Base-by-base conservation (phyloP, 2,113 vertebrate genomes). In the Phaethon lepturus region DNA sequence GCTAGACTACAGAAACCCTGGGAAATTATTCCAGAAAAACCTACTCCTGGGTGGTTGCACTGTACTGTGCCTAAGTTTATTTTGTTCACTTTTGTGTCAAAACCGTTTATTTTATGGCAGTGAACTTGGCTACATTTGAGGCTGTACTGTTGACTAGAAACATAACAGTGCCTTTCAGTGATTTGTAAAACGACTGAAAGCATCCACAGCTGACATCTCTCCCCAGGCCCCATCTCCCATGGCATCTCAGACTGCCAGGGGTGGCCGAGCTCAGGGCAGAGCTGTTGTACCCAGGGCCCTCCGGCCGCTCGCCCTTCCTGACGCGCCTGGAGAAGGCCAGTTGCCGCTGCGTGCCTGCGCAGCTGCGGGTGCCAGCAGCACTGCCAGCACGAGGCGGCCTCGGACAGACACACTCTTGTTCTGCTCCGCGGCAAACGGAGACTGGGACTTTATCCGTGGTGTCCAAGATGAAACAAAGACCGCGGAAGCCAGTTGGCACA, bases 81-180 rank as follows among this genome's bases (percentile, higher is more conserved):
- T 86, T 87, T 92, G 60, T 73, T 94, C 63, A 6, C 66, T 83
- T 85, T 58, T 44, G 22, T 86, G 78, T 83, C 91, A 95, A 76
- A 94, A 53, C 49, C 53, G 59, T 59, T 92, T 86, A 75, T 63
- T 95, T 94, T 68, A 82, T 56, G 69, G 33, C 62, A 50, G 64
- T 50, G 58, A 91, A 42, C 64, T 82, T 62, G 73, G 74, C 83
- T 64, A 45, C 80, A 7, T 35, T 69, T 55, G 71, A 67, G n/a
- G 59, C 25, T n/a, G 40, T 52, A 11, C 75, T 66, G 75, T 40
- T 29, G 82, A 94, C 77, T 68, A 38, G 55, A 77, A 79, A 44
- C 31, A 14, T 33, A n/a, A 20, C 88, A 94, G 47, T 24, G 81
- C 67, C 66, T 81, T 71, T 26, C 74, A 56, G 52, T 26, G 56